These are phyloP conservation scores for Halocaridina rubra DNA, from an alignment of 2,888 invertebrate species.

Conservation along the genomic window DNA sequence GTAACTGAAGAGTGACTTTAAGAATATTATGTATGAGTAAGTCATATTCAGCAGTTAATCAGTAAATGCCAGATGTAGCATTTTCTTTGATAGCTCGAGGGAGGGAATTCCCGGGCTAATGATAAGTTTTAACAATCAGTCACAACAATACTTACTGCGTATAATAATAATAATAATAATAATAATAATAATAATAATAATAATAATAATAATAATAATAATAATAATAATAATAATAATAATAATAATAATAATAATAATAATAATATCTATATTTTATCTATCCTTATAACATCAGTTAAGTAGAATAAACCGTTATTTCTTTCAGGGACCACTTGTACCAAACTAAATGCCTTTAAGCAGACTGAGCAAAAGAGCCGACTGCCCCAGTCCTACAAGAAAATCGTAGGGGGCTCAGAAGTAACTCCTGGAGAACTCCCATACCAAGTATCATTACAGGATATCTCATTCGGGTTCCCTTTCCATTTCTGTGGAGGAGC, in stretches of 20 bases:
- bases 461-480: conserved; percentile 3
- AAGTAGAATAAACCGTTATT: not conserved
- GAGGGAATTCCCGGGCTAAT: too few relatives aligned
- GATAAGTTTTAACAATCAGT: too few relatives aligned
- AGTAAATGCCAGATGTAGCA: too few relatives aligned
- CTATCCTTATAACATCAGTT: not conserved
- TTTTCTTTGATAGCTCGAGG: not conserved
- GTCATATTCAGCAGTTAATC: too few relatives aligned
- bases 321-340: not conserved
- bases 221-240: too few relatives aligned
- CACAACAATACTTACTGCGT: too few relatives aligned
- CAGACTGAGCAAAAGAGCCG: not conserved
- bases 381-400: not conserved
- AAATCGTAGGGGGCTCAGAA: not conserved
- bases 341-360: not conserved
- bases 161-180: too few relatives aligned
- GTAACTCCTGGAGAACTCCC: not conserved
- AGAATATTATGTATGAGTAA: too few relatives aligned
- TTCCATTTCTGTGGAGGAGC: conserved; percentile 1
- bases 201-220: too few relatives aligned
- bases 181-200: too few relatives aligned
- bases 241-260: not conserved
- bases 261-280: not conserved
- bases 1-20: too few relatives aligned
- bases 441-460: conserved; percentile 10